These are phyloP conservation scores for Bombus haemorrhoidalis DNA, from an alignment of 1,140 invertebrate species.

Conservation along the genomic window DNA sequence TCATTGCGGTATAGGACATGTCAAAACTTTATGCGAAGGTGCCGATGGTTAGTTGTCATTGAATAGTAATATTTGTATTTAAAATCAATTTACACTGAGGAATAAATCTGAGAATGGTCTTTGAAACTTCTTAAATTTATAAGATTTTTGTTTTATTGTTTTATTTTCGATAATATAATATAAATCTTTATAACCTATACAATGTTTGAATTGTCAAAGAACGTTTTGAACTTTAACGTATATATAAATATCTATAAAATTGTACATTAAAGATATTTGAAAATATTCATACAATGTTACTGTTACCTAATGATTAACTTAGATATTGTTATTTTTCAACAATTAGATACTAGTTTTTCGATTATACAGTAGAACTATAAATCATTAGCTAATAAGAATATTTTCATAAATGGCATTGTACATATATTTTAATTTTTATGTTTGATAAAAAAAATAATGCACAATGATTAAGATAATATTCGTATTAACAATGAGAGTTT, in stretches of 20 bases:
- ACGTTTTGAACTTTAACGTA: background rate
- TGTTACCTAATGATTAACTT: background rate
- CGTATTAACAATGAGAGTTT: background rate
- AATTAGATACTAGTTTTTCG: slow-evolving; percentile 12
- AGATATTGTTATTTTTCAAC: background rate
- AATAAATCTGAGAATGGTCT: background rate
- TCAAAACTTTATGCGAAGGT: slow-evolving; percentile 77
- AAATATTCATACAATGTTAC: background rate
- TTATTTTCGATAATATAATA: background rate
- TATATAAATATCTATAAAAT: background rate
- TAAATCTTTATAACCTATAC: slow-evolving; percentile 30
- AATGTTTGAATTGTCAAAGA: slow-evolving; percentile 37
- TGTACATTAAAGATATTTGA: background rate
- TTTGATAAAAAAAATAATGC: background rate
- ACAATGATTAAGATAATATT: background rate
- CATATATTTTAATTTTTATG: background rate
- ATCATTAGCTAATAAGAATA: background rate
- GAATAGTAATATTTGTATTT: slow-evolving; percentile 62
- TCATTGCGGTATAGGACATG: slow-evolving; percentile 64
- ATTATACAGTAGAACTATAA: background rate
- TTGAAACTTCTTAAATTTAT: background rate
- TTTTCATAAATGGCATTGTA: background rate
- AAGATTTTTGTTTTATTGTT: background rate
- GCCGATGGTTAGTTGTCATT: slow-evolving; percentile 78
- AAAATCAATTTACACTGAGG: slow-evolving; percentile 18